Evolutionary conservation across 2,888 invertebrate species (phyloP), one percentile per base, ranked within the genome.

Genomic region (Meiosimyza platycephala): DNA sequence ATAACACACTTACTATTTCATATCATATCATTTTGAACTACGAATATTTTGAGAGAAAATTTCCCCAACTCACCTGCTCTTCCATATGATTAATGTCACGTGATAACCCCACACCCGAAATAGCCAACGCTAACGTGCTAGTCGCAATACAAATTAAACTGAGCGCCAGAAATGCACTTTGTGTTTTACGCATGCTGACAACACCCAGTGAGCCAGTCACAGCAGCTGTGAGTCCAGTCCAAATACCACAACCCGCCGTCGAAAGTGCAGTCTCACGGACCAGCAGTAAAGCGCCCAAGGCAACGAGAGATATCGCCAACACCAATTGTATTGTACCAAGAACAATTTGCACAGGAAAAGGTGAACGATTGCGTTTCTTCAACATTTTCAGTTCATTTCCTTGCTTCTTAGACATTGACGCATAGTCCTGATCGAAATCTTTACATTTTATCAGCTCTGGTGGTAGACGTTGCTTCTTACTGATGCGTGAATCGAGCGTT

Each of bases 71-170:
- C 71, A 84, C 84, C 79, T 81, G 77, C 66, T 82, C 80, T 71
- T 85, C 83, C 72, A 83, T 78, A 69, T 84, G 84, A 76, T 85
- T 86, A 59, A 86, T 81, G 76, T 87, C 86, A 33, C 87, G 79
- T n/a, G 86, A 84, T 48, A 87, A 75, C 12, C 87, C 87, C 74
- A 85, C 85, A 13, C 88, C 87, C 40, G 86, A 85, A 74, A 87
- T 82, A 33, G 87, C 88, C 77, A 87, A 74, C 6, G 86, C 88
- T 72, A 87, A 71, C 6, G 87, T 87, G 74, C 86, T 86, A 59
- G 86, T 85, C 6, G 87, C 87, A 62, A 87, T 86, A 77, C 87
- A 87, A 54, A 87, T 84, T 77, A 87, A 79, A 78, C 85, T 87
- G 15, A 86, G 78, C 12, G 87, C 87, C 78, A 87, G 72, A 77